These are phyloP conservation scores for Sandelia bainsii DNA, from an alignment of 2,797 vertebrate species.

Conservation along the genomic window DNA sequence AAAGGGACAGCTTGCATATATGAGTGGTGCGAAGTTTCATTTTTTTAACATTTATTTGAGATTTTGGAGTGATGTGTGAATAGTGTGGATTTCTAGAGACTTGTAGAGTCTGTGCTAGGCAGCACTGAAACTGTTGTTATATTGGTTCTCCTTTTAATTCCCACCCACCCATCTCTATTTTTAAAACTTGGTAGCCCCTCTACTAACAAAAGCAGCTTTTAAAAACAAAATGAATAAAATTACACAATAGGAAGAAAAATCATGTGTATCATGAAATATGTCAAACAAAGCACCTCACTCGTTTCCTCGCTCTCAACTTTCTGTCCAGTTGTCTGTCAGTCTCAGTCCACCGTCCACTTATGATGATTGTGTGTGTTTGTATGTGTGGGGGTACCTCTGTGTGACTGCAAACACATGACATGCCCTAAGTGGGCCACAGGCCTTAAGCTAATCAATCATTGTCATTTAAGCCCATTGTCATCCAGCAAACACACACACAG, in stretches of 20 bases:
- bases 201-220: not conserved
- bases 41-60: not conserved
- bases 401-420: conserved; percentile 77
- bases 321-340: conserved; percentile 19
- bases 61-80: not conserved
- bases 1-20: not conserved
- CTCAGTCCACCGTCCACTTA: conserved; percentile 35
- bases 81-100: not conserved
- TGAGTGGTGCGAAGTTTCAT: not conserved
- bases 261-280: not conserved
- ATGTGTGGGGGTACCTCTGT: conserved; percentile 45
- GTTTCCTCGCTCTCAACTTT: conserved; percentile 4
- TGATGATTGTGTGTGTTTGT: conserved; percentile 32
- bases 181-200: too few species aligned
- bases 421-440: conserved; percentile 81
- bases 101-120: not conserved
- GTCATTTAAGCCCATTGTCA: conserved; percentile 83
- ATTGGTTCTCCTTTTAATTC: not conserved
- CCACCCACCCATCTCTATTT: not conserved
- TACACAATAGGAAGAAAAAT: not conserved
- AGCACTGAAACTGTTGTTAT: not conserved
- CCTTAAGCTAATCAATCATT: conserved; percentile 81
- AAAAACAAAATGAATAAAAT: not conserved
- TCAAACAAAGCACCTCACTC: too few species aligned
- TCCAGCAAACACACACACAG: conserved; percentile 48